phyloP scores from a whole-genome alignment of 1,140 invertebrate species.

The Drosophila dunni region DNA sequence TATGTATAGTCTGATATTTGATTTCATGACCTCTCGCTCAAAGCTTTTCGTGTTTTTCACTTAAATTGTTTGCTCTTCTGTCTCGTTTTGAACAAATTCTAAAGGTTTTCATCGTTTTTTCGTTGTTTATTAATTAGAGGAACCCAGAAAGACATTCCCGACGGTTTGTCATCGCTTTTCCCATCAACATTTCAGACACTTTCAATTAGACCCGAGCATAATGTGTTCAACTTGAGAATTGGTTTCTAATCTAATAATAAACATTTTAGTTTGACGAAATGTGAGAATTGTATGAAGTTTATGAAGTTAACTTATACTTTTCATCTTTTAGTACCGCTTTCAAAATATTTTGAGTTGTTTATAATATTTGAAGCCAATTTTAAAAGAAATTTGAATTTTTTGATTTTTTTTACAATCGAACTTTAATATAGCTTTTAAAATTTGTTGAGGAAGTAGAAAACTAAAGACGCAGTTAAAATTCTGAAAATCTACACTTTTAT shows the following conservation, averaged over 20 bases:
- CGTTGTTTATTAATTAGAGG: slow-evolving; percentile 39
- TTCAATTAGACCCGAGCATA: slow-evolving; percentile 39
- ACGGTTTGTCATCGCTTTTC: slow-evolving; percentile 25
- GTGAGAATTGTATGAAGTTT: background rate
- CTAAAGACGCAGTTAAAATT: too few species aligned
- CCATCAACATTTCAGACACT: slow-evolving; percentile 43
- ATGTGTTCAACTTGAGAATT: slow-evolving; percentile 24
- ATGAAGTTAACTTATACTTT: background rate
- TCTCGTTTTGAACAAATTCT: slow-evolving; percentile 40
- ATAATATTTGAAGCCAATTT: too few species aligned
- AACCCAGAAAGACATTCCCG: slow-evolving; percentile 13
- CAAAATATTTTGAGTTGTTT: too few species aligned
- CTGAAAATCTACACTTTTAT: too few species aligned
- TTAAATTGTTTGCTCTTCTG: slow-evolving; percentile 49
- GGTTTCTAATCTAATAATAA: slow-evolving; percentile 20
- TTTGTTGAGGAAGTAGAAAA: too few species aligned
- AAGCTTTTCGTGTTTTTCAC: slow-evolving; percentile 40
- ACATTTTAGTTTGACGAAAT: slow-evolving; percentile 9
- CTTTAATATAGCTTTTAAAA: too few species aligned
- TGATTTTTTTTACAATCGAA: too few species aligned
- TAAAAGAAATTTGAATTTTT: too few species aligned
- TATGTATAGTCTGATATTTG: slow-evolving; percentile 39
- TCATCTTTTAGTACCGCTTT: too few species aligned
- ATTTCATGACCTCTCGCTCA: slow-evolving; percentile 13
- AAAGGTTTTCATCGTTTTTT: background rate